Evolutionary conservation across 2,888 invertebrate genomes (phyloP), one percentile per base, ranked within the genome.

Genomic region (Liodrosophila aerea): DNA sequence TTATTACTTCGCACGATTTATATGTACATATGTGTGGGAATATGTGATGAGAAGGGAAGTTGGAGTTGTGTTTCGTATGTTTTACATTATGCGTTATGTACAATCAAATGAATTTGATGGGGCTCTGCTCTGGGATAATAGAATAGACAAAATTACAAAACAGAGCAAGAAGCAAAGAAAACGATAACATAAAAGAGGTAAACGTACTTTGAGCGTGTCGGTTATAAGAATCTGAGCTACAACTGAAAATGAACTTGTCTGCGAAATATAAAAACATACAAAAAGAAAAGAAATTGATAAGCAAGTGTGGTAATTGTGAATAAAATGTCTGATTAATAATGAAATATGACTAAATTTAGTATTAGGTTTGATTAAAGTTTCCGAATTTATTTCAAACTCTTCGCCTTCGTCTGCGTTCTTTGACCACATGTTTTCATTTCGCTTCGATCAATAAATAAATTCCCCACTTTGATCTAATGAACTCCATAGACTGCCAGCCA

Each of bases 161-260:
- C 12, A 36, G 7, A 45, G n/a, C 40, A 36, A 45, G 44, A 7
- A 46, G 16, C 45, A 58, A 33, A 34, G 37, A 46, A n/a, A n/a
- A n/a, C n/a, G 45, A 53, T 16, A 50, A 30, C 37, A 71, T 45
- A 39, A 50, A 52, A 56, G 15, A 50, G 22, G 44, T 76, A 67
- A 72, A 80, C 84, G 64, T 80, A 80, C 78, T 80, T 80, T 80
- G 83, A 80, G 76, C 59, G 84, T 80, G 84, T 72, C 62, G 85
- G 67, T 69, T 53, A 76, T 83, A 58, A 85, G 85, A 76, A 80
- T 80, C 61, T 80, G 76, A 76, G 85, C 80, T 75, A 80, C 85
- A 69, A 85, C 84, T 83, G 78, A 80, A 64, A 60, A 72, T 68
- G 78, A 78, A 64, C 66, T 83, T 51, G 80, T 63, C 78, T 80